phyloP scores from a whole-genome alignment of 2,113 vertebrate genomes.

The Sardina pilchardus region DNA sequence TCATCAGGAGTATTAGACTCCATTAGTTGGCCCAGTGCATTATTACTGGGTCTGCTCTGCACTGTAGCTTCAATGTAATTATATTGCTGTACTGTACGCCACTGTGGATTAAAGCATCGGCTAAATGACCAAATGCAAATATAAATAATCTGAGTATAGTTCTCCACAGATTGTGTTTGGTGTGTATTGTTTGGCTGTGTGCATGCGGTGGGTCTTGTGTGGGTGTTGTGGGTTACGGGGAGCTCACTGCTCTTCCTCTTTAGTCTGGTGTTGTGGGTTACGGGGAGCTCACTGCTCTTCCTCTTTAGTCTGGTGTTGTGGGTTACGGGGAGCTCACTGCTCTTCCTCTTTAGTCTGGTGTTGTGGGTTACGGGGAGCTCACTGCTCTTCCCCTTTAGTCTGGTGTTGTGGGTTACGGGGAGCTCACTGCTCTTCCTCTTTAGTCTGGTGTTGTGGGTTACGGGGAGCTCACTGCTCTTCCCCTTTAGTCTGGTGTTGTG shows the following conservation, averaged over 20 bases:
- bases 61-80: background rate
- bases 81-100: background rate
- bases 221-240: no score
- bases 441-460: no score
- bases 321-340: background rate
- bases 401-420: no score
- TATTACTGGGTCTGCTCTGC: background rate
- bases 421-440: no score
- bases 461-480: no score
- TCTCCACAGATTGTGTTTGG: background rate
- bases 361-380: background rate
- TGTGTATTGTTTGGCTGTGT: background rate
- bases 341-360: background rate
- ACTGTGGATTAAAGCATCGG: no score
- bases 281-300: background rate
- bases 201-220: background rate
- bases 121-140: no score
- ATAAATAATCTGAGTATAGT: no score
- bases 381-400: background rate
- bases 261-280: background rate
- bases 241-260: conserved; percentile 1
- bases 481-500: no score
- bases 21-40: background rate
- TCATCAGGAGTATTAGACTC: background rate
- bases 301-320: background rate